Evolutionary conservation across 2,888 invertebrate genomes (phyloP), one percentile per base, ranked within the genome.

Genomic region (Chrysolina oricalcia): DNA sequence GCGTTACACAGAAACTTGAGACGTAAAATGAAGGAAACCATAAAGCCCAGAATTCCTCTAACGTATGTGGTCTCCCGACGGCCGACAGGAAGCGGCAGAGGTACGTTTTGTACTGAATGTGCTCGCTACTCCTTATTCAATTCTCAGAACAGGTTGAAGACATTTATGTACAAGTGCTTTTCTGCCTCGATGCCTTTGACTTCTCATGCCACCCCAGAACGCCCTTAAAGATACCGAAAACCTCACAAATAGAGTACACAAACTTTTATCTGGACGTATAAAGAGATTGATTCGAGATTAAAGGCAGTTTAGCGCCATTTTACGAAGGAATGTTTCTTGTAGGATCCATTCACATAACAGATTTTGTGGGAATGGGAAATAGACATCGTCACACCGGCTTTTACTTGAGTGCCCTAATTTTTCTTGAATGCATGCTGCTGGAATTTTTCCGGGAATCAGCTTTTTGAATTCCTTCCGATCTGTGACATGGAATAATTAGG

Each of bases 111-210:
- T 72, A 70, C 73, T 77, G 50, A 76, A 77, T 79, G 78, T 78
- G 71, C 8, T 35, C 8, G 53, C 66, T 74, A 64, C 74, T 72
- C 72, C 76, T 78, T 76, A 74, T 71, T 64, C 74, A 72, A 73
- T 76, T 78, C 80, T 75, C 35, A 56, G 80, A 80, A 80, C 78
- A 80, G 80, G 78, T 80, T 76, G 76, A 77, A 76, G 72, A 75
- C 73, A 72, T 78, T 77, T 78, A 77, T 74, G 74, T 56, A 74
- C 74, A 78, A 79, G 77, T 79, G 76, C 74, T 77, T 77, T 80
- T 78, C 75, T 77, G 74, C 78, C 75, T 68, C 76, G 41, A 46
- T 78, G 79, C 74, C 75, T 76, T 77, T 80, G 80, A 80, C 80
- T 76, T 77, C 73, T 78, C 65, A 69, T 76, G 67, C 79, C 78